Percentiles rank a stretch among this genome's conserved stretches.
These are phyloP conservation scores for Anoplius nigerrimus DNA, from an alignment of 2,888 invertebrate species.

Conservation along the genomic window DNA sequence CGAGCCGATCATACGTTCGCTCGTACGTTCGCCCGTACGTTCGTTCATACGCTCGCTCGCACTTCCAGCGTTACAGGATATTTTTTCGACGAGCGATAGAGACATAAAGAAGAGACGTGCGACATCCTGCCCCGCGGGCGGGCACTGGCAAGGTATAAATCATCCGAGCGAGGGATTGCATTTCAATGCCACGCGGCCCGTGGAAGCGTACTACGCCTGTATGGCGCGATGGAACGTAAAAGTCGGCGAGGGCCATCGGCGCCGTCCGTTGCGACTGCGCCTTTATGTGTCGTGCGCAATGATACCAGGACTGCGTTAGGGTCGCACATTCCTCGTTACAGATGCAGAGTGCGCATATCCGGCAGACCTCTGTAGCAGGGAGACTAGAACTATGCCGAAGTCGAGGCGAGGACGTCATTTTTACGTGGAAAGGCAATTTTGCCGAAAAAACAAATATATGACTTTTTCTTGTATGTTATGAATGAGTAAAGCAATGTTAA, in stretches of 20 bases:
- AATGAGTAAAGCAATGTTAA: too few species aligned
- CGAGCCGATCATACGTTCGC: too few species aligned
- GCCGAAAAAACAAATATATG: too few species aligned
- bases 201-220: neutral
- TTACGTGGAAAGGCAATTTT: too few species aligned
- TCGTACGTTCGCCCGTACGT: slow-evolving; percentile 12
- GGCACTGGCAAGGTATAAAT: slow-evolving; percentile 70
- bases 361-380: slow-evolving; percentile 55
- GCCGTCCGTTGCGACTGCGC: slow-evolving; percentile 18
- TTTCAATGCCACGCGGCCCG: slow-evolving; percentile 63
- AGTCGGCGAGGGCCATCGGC: slow-evolving; percentile 7
- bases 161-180: slow-evolving; percentile 71
- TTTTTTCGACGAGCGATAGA: slow-evolving; percentile 64
- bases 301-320: slow-evolving; percentile 30
- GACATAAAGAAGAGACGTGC: slow-evolving; percentile 70
- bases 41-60: slow-evolving; percentile 38
- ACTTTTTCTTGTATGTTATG: too few species aligned
- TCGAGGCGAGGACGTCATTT: slow-evolving; percentile 29
- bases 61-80: slow-evolving; percentile 54
- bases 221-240: slow-evolving; percentile 17
- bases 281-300: slow-evolving; percentile 57
- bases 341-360: slow-evolving; percentile 72
- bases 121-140: slow-evolving; percentile 71
- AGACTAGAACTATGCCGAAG: slow-evolving; percentile 10
- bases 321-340: slow-evolving; percentile 65